Evolutionary conservation across 2,888 invertebrate species (phyloP), one percentile per base, ranked within the genome.

Genomic region (Philaethria dido): DNA sequence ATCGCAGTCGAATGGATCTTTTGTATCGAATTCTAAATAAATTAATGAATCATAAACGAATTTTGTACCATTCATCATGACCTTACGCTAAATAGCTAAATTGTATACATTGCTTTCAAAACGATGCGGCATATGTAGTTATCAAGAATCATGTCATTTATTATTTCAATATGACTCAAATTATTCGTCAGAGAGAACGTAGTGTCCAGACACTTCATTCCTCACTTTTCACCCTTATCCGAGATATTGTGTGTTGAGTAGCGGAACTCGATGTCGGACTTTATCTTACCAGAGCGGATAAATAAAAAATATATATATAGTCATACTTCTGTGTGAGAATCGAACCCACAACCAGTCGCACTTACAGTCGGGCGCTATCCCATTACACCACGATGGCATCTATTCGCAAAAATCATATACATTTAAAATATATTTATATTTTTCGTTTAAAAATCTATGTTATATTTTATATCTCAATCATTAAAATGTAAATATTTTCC

Each of bases 401-500:
- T n/a, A n/a, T 25, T 59, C 14, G 16, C 20, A 22, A 39, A 55
- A 36, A 8, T 25, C 2, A 25, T 36, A 18, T 9, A 61, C 18
- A n/a, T 36, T 36, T 14, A 14, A 2, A 44, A 54, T 36, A 8
- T n/a, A n/a, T n/a, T n/a, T n/a, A n/a, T n/a, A 9, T 33, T 16
- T 18, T 18, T 2, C 18, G 1, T 22, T 47, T 33, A n/a, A 36
- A 47, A 13, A 18, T 16, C 64, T 59, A 50, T 42, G 18, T 59
- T 29, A 44, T n/a, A n/a, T 60, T 45, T 33, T 18, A 20, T 60
- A 33, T 47, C 18, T 47, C 45, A 29, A 33, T 60, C 33, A 47
- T 47, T 60, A 60, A 60, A 60, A 47, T 29, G 47, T 45, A 66
- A 66, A 66, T 62, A 62, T 57, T 57, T n/a, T 62, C 55, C 39